A percentile compares a stretch with the other conserved stretches of the same genome.
phyloP scores from a whole-genome alignment of 23 tunicate genomes.

The Diplosoma virens region DNA sequence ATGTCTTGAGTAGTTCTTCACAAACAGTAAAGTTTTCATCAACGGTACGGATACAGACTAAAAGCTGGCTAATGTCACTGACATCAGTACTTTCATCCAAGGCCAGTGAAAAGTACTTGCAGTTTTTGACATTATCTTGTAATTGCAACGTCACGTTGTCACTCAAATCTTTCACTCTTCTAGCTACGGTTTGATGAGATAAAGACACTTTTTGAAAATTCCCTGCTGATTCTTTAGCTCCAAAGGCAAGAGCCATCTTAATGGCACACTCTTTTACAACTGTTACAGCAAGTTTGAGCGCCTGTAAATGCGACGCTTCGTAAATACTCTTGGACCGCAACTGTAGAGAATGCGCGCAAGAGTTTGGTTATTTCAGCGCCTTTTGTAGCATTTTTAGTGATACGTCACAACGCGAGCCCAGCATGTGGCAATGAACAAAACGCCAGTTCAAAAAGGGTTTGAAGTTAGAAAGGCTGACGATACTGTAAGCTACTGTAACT shows the following conservation, averaged over 20 bases:
- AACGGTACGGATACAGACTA: neutral
- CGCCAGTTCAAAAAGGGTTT: too few relatives aligned
- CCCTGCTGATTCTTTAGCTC: neutral
- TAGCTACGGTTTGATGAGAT: slow-evolving; percentile 10
- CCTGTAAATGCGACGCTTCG: too few relatives aligned
- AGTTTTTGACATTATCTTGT: neutral
- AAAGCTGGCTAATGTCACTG: slow-evolving; percentile 12
- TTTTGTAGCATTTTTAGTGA: too few relatives aligned
- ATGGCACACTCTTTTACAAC: slow-evolving; percentile 28
- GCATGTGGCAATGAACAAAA: too few relatives aligned
- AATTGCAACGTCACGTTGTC: neutral
- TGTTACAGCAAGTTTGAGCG: too few relatives aligned
- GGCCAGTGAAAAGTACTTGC: slow-evolving; percentile 9
- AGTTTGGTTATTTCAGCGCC: too few relatives aligned
- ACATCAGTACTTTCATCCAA: slow-evolving; percentile 10
- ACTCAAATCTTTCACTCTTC: slow-evolving; percentile 5
- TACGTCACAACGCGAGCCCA: too few relatives aligned
- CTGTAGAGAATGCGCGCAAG: too few relatives aligned
- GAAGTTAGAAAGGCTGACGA: too few relatives aligned
- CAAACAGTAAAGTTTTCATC: slow-evolving; percentile 11
- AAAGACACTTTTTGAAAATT: slow-evolving; percentile 15
- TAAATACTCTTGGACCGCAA: too few relatives aligned
- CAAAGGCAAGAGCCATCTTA: slow-evolving; percentile 16
- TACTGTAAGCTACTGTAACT: too few relatives aligned
- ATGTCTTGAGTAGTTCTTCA: slow-evolving; percentile 9